phyloP scores from a whole-genome alignment of 2,888 invertebrate genomes.

The Drosophila cognata region DNA sequence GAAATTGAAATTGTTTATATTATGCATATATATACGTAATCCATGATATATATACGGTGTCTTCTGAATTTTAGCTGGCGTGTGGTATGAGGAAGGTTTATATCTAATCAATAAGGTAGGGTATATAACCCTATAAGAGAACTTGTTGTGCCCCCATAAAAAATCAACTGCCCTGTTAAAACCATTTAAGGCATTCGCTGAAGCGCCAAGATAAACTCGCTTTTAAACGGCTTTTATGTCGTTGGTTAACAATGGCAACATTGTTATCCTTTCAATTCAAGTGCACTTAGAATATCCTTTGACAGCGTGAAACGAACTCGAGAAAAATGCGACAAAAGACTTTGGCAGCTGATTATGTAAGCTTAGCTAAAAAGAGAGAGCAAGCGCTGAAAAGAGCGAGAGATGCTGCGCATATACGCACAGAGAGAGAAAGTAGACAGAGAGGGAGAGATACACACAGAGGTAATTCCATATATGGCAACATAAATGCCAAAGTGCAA shows the following conservation, averaged over 20 bases:
- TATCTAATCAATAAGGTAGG: not conserved
- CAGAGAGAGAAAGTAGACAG: not conserved
- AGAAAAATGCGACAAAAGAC: constrained; percentile 17
- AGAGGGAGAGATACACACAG: constrained; percentile 1
- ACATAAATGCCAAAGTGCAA: constrained; percentile 75
- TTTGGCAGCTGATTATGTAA: constrained; percentile 68
- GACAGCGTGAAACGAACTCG: constrained; percentile 47
- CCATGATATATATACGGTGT: not conserved
- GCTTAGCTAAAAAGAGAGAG: constrained; percentile 56
- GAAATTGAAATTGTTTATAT: constrained; percentile 25
- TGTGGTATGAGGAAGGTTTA: not conserved
- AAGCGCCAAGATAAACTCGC: constrained; percentile 22
- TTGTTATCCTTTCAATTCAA: constrained; percentile 69
- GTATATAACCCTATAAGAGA: not conserved
- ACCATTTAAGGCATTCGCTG: constrained; percentile 20
- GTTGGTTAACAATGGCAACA: constrained; percentile 56
- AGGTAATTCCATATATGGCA: constrained; percentile 8
- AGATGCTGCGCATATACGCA: constrained; percentile 40
- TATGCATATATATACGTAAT: not conserved
- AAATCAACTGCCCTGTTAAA: not conserved
- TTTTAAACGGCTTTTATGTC: constrained; percentile 34
- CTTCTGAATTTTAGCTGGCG: not conserved
- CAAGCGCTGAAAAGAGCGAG: constrained; percentile 22
- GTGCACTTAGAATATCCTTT: constrained; percentile 46
- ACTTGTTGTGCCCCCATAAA: not conserved